Evolutionary conservation across 2,797 vertebrate species (phyloP).

Genomic region (Rhinichthys osculus): DNA sequence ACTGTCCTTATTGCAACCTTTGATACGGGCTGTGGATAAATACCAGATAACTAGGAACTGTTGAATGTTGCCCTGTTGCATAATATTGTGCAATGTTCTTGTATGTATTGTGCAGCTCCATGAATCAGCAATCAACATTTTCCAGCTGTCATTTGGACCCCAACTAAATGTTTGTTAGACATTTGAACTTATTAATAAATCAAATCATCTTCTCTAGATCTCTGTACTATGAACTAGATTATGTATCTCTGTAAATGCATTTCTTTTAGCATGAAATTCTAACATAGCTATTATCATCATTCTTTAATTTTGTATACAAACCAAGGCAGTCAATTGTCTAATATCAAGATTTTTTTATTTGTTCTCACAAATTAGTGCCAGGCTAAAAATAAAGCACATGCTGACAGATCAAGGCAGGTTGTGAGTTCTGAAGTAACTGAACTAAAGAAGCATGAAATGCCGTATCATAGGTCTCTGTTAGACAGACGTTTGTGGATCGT

Average conservation of each 20-base stretch:
- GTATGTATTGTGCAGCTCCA: no score
- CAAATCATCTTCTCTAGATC: not conserved
- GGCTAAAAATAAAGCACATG: not conserved
- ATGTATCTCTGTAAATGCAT: not conserved
- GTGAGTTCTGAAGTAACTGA: not conserved
- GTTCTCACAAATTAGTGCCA: not conserved
- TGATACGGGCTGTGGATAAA: not conserved
- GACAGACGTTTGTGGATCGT: not conserved
- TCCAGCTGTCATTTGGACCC: not conserved
- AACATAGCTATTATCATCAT: not conserved
- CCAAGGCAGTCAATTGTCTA: not conserved
- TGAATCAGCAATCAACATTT: not conserved
- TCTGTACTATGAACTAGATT: not conserved
- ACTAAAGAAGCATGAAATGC: no score
- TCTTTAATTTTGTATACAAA: not conserved
- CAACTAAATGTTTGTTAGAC: not conserved
- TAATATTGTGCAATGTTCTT: not conserved
- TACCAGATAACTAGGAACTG: not conserved
- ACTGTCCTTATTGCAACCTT: not conserved
- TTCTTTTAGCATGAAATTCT: not conserved
- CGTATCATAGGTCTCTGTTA: not conserved
- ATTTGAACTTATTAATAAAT: no score
- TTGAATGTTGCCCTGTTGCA: conserved; percentile 16
- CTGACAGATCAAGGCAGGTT: not conserved
- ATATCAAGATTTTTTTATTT: not conserved